Evolutionary conservation across 2,113 vertebrate species (phyloP).

Genomic region (Emydocephalus ijimae): DNA sequence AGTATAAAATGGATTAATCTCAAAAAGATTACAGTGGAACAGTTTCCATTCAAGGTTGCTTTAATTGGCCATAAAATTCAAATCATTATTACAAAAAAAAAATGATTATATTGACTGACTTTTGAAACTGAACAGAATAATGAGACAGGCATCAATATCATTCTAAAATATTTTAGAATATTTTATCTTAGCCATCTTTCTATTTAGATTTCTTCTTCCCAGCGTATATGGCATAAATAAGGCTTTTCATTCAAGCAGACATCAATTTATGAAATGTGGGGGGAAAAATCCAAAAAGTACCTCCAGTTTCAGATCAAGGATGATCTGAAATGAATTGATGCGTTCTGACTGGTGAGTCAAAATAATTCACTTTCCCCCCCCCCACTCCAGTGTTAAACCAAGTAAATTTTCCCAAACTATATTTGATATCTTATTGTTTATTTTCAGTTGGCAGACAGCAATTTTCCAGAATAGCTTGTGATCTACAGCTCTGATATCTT

Average conservation of each 20-base stretch:
- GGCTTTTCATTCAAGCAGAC: conserved; percentile 52
- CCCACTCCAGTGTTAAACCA: conserved; percentile 74
- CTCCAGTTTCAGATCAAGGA: conserved; percentile 60
- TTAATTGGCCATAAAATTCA: conserved; percentile 16
- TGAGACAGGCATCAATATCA: background rate
- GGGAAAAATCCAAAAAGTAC: conserved; percentile 28
- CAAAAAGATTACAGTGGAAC: background rate
- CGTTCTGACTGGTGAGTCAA: conserved; percentile 80
- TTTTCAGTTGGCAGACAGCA: conserved; percentile 84
- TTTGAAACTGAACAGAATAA: conserved; percentile 35
- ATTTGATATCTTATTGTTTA: conserved; percentile 88
- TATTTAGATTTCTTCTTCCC: conserved; percentile 43
- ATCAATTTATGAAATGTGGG: conserved; percentile 51
- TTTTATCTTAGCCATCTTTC: conserved; percentile 22
- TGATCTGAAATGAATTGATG: conserved; percentile 74
- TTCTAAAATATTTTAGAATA: conserved; percentile 22
- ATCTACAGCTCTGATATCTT: conserved; percentile 77
- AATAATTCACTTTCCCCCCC: conserved; percentile 73
- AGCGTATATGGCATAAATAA: conserved; percentile 60
- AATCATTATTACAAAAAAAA: background rate
- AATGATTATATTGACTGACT: conserved; percentile 30
- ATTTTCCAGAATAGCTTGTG: conserved; percentile 79
- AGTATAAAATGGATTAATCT: rapidly evolving
- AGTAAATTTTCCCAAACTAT: conserved; percentile 84
- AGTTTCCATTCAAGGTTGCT: background rate